Percentiles rank a stretch among this genome's conserved stretches.
These are phyloP conservation scores for Ceryle rudis DNA, from an alignment of 2,797 vertebrate genomes.

Conservation along the genomic window DNA sequence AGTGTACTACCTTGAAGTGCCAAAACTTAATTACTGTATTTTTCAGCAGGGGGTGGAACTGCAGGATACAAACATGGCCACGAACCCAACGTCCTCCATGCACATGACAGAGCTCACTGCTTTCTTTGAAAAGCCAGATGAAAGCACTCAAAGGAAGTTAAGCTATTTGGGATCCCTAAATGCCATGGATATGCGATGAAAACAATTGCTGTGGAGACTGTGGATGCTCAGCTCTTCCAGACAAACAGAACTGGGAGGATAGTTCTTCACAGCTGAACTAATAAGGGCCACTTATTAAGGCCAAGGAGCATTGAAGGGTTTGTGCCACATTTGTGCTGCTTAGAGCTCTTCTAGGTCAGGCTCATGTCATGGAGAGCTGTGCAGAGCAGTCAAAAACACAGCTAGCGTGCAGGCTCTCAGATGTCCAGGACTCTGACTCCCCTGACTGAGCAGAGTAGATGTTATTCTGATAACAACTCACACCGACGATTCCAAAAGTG, in stretches of 20 bases:
- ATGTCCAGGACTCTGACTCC: neutral
- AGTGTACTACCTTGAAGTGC: neutral
- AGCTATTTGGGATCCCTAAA: neutral
- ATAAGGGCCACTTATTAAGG: neutral
- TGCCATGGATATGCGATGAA: neutral
- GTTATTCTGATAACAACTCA: neutral
- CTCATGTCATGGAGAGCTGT: fast-evolving
- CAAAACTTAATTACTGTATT: neutral
- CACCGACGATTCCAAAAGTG: neutral
- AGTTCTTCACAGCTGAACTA: neutral
- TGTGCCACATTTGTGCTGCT: neutral
- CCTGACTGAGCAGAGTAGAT: neutral
- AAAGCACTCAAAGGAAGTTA: neutral
- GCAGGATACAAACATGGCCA: neutral
- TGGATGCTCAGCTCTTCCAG: neutral
- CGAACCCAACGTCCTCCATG: neutral
- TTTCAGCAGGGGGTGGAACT: neutral
- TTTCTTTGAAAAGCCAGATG: neutral
- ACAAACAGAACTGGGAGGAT: neutral
- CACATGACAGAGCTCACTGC: neutral
- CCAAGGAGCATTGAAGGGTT: neutral
- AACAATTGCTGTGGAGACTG: neutral
- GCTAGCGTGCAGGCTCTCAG: fast-evolving
- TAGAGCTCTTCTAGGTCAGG: neutral
- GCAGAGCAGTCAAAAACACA: neutral